Base-by-base conservation (phyloP, 2,888 invertebrate genomes). In the Schizotus pectinicornis region DNA sequence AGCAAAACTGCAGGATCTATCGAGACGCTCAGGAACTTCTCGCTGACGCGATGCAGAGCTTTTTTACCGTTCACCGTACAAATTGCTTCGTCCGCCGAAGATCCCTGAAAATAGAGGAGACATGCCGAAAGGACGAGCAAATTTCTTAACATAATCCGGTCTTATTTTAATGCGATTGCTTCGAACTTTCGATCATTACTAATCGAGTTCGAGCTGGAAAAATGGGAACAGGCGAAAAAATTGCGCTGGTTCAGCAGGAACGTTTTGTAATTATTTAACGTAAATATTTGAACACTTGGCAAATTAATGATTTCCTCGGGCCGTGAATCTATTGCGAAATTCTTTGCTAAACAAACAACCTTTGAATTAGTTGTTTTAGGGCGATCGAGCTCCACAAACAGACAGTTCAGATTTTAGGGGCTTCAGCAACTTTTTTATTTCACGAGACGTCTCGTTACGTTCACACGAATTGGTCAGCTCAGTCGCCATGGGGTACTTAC, bases 1-100 rank as follows among this genome's bases (percentile, higher is more conserved):
- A 84, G 83, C 56, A 91, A 74, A 71, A 86, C 82, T 48, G 84
- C 85, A 0, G 91, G 91, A 71, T 89, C 89, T 5, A 92, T 79
- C 0, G 88, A 86, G 62, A 91, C 84, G 77, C 91, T 91, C 8
- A 92, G 77, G 75, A 91, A 92, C 69, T 84, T 85, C 47, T 85
- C 86, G 69, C 86, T 88, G 1, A 90, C 86, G 56, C 84, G 74
- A 65, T 90, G 85, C 5, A 88, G 77, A 14, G 86, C 83, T 60
- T 83, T 85, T 64, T 86, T 87, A 0, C 85, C 83, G 59, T 84
- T 83, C 35, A 92, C 79, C 64, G 82, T 84, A 51, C 67, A 75
- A 54, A 71, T 67, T 30, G 63, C 56, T 51, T 75, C 74, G 47
- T 73, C 70, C 7, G 55, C 38, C 7, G 46, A 39, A 47, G 41